phyloP scores from a whole-genome alignment of 2,797 vertebrate genomes.

The Lophius americanus region DNA sequence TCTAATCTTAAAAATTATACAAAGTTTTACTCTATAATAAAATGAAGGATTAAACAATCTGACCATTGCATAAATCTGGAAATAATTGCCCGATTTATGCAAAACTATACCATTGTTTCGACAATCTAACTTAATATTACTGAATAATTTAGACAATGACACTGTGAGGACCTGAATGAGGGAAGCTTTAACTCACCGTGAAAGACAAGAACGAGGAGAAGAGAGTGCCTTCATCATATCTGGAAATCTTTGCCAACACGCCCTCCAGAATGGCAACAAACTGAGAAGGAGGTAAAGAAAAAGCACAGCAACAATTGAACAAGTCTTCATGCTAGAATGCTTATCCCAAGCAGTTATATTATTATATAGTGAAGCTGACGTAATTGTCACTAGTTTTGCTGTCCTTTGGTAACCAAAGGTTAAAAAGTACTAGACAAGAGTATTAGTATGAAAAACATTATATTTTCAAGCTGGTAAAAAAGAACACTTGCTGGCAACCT shows the following conservation, averaged over 20 bases:
- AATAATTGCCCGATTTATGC: no score
- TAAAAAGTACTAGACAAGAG: not conserved
- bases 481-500: not conserved
- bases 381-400: no score
- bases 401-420: not conserved
- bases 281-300: slow-evolving; percentile 68
- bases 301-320: not conserved
- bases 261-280: slow-evolving; percentile 97
- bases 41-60: no score
- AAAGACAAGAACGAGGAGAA: slow-evolving; percentile 99
- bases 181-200: slow-evolving; percentile 86
- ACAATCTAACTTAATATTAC: not conserved
- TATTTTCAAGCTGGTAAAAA: not conserved
- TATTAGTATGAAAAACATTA: no score
- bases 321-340: not conserved
- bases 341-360: not conserved
- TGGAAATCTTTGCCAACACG: slow-evolving; percentile 96
- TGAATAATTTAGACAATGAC: not conserved
- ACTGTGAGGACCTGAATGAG: not conserved
- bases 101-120: not conserved
- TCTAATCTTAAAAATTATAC: no score
- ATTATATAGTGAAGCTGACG: no score
- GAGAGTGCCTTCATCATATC: slow-evolving; percentile 99
- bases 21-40: no score
- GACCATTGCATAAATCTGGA: no score